Evolutionary conservation across 1,140 invertebrate genomes (phyloP).

Genomic region (Drosophila watanabei): DNA sequence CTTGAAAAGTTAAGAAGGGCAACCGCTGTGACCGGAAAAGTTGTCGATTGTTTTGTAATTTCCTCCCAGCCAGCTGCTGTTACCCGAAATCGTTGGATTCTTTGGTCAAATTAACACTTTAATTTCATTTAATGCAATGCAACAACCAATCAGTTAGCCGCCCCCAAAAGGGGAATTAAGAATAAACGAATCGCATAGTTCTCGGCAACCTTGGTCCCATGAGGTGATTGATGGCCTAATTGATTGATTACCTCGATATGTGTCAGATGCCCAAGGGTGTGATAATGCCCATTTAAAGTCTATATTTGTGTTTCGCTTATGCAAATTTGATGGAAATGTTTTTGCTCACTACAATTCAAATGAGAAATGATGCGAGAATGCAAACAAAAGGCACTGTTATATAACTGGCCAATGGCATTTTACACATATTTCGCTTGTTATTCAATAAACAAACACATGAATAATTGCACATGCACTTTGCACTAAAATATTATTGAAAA

Average conservation of each 20-base stretch:
- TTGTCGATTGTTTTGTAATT: conserved; percentile 41
- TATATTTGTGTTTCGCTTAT: conserved; percentile 32
- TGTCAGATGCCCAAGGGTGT: conserved; percentile 27
- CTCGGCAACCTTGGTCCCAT: conserved; percentile 8
- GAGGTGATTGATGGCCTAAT: conserved; percentile 55
- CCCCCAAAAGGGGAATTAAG: background rate
- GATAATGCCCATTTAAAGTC: conserved; percentile 41
- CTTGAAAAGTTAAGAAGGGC: conserved; percentile 38
- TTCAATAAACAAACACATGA: conserved; percentile 36
- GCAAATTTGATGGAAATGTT: conserved; percentile 45
- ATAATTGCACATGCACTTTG: conserved; percentile 33
- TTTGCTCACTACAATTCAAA: conserved; percentile 18
- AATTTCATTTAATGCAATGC: conserved; percentile 38
- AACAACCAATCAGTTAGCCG: conserved; percentile 38
- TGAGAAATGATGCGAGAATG: conserved; percentile 26
- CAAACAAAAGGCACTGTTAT: conserved; percentile 28
- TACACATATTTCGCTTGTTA: conserved; percentile 18
- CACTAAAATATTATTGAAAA: conserved; percentile 35
- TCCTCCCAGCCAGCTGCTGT: conserved; percentile 8
- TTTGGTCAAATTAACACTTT: conserved; percentile 49
- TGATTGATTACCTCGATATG: conserved; percentile 50
- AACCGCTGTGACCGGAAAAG: conserved; percentile 41
- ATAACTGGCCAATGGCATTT: conserved; percentile 5
- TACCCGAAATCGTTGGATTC: conserved; percentile 1
- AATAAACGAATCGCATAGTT: conserved; percentile 4